Conservation (phyloP, 1,140 invertebrate genomes). For the Zaprionus gabonicus region DNA sequence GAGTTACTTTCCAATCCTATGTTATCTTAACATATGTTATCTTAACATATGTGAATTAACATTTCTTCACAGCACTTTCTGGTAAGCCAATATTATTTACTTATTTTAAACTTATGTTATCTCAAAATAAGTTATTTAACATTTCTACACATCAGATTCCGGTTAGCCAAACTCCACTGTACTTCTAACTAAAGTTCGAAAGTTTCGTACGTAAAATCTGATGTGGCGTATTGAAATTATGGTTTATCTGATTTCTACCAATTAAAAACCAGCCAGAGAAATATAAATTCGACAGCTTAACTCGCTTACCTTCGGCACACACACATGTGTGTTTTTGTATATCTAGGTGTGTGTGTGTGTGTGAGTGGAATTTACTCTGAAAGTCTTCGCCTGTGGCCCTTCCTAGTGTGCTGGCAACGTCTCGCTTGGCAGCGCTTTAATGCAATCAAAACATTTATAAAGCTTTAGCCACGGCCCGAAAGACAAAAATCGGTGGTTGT, state of each 20-base stretch:
- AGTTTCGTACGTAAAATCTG: conserved; percentile 16
- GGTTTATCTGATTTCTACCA: conserved; percentile 64
- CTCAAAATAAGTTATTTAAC: no score
- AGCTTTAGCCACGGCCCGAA: conserved; percentile 68
- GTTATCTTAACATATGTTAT: no score
- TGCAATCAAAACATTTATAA: conserved; percentile 83
- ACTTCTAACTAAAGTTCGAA: neutral
- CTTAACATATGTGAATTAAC: no score
- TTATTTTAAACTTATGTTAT: no score
- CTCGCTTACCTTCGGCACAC: conserved; percentile 19
- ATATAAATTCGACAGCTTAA: conserved; percentile 2
- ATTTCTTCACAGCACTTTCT: neutral
- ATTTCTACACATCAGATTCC: neutral
- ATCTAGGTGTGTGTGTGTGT: neutral
- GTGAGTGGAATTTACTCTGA: neutral
- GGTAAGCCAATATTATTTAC: neutral
- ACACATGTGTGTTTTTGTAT: neutral
- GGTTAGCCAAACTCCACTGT: conserved; percentile 7
- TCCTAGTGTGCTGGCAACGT: conserved; percentile 22
- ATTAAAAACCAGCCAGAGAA: conserved; percentile 55
- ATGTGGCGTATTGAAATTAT: conserved; percentile 64
- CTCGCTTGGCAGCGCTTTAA: conserved; percentile 79
- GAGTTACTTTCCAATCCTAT: no score
- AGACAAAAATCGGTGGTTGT: conserved; percentile 82
- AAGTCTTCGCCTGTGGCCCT: conserved; percentile 2